Evolutionary conservation across 2,797 vertebrate species (phyloP), one percentile per base, ranked within the genome.

Genomic region (Pseudopleuronectes americanus): DNA sequence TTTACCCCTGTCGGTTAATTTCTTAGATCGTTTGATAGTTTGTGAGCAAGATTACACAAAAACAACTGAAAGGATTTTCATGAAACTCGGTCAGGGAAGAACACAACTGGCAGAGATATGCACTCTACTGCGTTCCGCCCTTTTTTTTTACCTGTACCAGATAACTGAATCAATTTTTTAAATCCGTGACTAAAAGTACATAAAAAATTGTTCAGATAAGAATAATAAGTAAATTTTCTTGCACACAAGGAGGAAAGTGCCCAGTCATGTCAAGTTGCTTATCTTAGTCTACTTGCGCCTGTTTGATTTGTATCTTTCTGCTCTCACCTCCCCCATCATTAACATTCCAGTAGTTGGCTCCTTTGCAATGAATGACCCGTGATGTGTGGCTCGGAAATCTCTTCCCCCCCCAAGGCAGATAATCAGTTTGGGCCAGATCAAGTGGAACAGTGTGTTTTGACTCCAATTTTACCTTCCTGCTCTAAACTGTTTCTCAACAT

Each of bases 351-450:
- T 64, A 57, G 28, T 76, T 66, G 52, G 19, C 45, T 58, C 78
- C 65, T 73, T 57, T 71, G 28, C 38, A 63, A 51, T 62, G 36
- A 87, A 76, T 69, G 53, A 26, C 55, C 14, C 23, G 60, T 64
- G 54, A 53, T 74, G 21, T 79, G 68, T 53, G 55, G 64, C 51
- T 26, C 57, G 60, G 78, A 80, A 87, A 79, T 58, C 73, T 58
- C 64, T 67, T 4, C 41, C 31, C 2, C 4, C 43, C 6, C 56
- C 26, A 58, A 28, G 58, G 65, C 57, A 65, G 68, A 58, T 66
- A 69, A 81, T 70, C 49, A 62, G 38, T 77, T 83, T 64, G 51
- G 57, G 22, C 38, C 62, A 54, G 58, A 63, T 83, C 74, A 79
- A 48, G 67, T 64, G 41, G 41, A 74, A 71, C n/a, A 24, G 53